Evolutionary conservation across 2,113 vertebrate species (phyloP).

Genomic region (Saccopteryx leptura): DNA sequence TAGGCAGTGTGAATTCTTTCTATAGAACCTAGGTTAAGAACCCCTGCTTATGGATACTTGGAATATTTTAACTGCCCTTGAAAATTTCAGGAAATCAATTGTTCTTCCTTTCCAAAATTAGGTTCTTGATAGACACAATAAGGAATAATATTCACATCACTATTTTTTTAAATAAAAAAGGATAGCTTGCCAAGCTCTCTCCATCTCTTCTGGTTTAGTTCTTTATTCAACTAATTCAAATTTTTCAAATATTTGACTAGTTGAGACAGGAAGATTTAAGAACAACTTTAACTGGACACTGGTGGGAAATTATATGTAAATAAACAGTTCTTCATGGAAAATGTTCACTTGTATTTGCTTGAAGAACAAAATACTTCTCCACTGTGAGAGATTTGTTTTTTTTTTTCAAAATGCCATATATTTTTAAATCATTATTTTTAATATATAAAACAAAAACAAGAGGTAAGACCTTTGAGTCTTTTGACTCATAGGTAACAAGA

Average conservation of each 20-base stretch:
- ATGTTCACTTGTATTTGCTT: background rate
- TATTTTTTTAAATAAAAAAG: background rate
- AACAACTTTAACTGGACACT: background rate
- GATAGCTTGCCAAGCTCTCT: background rate
- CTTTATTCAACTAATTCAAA: background rate
- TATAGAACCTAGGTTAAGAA: background rate
- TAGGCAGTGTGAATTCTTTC: background rate
- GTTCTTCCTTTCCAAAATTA: conserved; percentile 12
- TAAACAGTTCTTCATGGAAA: background rate
- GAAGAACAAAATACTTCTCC: background rate
- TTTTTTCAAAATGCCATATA: background rate
- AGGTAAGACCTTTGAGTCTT: background rate
- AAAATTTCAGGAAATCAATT: background rate
- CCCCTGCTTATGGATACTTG: background rate
- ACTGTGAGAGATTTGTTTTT: background rate
- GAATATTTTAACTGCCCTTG: background rate
- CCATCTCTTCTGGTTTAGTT: background rate
- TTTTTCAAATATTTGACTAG: background rate
- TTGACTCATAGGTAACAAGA: background rate
- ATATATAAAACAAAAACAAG: conserved; percentile 4
- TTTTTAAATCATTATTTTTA: background rate
- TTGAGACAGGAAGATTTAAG: background rate
- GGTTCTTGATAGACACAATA: background rate
- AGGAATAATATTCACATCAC: background rate
- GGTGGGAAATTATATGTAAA: background rate